phyloP scores from a whole-genome alignment of 2,797 vertebrate species.

The Tinamus major region DNA sequence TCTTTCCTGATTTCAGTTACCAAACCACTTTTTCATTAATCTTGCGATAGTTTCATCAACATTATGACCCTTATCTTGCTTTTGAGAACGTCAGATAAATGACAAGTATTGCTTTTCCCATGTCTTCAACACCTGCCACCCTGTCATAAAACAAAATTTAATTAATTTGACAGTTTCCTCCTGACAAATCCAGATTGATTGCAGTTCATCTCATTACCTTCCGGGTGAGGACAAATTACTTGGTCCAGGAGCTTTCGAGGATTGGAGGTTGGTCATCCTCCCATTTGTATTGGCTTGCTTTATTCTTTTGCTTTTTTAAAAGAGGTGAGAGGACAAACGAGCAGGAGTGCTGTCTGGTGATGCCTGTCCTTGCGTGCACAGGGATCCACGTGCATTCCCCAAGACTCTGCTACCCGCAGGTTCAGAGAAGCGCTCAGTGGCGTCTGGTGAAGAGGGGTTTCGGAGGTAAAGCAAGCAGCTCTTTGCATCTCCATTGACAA shows the following conservation, averaged over 20 bases:
- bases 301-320: neutral
- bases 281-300: neutral
- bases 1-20: neutral
- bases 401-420: neutral
- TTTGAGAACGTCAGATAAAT: neutral
- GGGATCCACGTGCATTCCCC: neutral
- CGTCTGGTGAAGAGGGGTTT: neutral
- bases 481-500: conserved; percentile 14
- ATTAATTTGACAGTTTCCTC: neutral
- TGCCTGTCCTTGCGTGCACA: neutral
- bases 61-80: neutral
- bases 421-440: neutral
- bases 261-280: neutral
- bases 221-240: neutral
- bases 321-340: neutral
- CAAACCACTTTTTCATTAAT: neutral
- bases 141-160: neutral
- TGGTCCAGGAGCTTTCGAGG: neutral
- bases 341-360: neutral
- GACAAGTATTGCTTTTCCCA: neutral
- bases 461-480: conserved; percentile 1
- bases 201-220: neutral
- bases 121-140: neutral
- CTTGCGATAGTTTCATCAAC: neutral
- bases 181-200: neutral